These are phyloP conservation scores for Delichon dasypus DNA, from an alignment of 2,797 vertebrate species.

Conservation along the genomic window DNA sequence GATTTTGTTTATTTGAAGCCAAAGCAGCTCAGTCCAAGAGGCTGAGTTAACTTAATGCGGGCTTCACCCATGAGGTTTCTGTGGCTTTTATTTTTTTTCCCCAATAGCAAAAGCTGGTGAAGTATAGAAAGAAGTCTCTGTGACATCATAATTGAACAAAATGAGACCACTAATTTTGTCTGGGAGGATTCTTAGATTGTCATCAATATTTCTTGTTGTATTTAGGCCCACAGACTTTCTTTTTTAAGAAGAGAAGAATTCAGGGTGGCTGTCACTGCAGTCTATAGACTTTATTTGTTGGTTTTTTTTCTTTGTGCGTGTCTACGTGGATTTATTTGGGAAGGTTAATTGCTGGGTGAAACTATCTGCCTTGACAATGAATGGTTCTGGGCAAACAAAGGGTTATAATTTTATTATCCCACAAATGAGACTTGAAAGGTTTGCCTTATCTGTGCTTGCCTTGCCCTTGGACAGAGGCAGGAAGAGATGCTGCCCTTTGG, in stretches of 20 bases:
- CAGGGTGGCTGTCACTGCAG: background rate
- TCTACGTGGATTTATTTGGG: background rate
- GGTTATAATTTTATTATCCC: background rate
- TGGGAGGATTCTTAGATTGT: constrained; percentile 6
- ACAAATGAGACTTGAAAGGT: background rate
- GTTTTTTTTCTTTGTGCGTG: background rate
- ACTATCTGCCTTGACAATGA: background rate
- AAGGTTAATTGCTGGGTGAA: background rate
- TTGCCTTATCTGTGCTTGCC: background rate
- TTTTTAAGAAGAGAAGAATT: constrained; percentile 1
- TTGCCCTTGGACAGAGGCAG: background rate
- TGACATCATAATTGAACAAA: constrained; percentile 27
- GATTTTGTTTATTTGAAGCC: background rate
- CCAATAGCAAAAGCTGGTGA: background rate
- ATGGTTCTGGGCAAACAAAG: background rate
- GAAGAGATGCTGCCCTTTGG: background rate
- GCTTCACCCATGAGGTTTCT: background rate
- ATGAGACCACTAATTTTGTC: constrained; percentile 14
- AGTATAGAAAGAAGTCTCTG: background rate
- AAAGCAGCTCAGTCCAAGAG: background rate
- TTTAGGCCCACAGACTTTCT: constrained; percentile 8
- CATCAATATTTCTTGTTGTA: background rate
- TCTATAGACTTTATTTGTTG: background rate
- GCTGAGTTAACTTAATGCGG: background rate
- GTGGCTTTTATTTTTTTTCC: background rate